Conservation (phyloP, 2,113 vertebrate genomes). For the Ochotona princeps region DNA sequence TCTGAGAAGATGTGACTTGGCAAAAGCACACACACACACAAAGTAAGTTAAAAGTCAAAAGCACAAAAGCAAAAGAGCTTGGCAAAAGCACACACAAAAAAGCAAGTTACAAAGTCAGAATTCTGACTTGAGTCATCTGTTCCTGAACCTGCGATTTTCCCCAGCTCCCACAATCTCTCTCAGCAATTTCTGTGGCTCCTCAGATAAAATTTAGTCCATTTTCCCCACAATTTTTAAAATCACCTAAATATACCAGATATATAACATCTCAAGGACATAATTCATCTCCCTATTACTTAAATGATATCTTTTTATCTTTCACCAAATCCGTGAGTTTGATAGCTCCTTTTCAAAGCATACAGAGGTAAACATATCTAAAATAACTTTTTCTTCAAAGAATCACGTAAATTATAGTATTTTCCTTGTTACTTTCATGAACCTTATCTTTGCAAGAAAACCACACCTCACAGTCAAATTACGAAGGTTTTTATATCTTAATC, state of each 20-base stretch:
- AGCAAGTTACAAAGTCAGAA: neutral
- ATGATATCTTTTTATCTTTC: neutral
- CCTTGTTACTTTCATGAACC: constrained; percentile 39
- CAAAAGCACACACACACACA: neutral
- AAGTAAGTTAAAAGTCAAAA: too few species aligned
- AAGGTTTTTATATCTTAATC: constrained; percentile 79
- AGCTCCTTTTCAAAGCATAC: constrained; percentile 49
- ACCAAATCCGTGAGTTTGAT: neutral
- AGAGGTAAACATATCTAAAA: neutral
- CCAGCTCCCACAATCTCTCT: neutral
- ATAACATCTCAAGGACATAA: neutral
- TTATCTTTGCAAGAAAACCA: constrained; percentile 72
- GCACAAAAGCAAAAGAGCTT: neutral
- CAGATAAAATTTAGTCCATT: constrained; percentile 9
- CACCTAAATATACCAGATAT: constrained; percentile 1
- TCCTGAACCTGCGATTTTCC: neutral
- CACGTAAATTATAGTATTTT: constrained; percentile 34
- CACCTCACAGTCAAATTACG: constrained; percentile 79
- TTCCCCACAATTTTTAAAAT: neutral
- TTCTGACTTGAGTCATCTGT: constrained; percentile 13
- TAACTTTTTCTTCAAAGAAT: constrained; percentile 56
- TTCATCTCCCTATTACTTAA: constrained; percentile 9
- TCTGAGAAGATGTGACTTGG: neutral
- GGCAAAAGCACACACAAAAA: neutral
- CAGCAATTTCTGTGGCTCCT: neutral